A percentile compares a stretch with the other conserved stretches of the same genome.
Evolutionary conservation across 2,888 invertebrate species (phyloP).

Genomic region (Troglohyphantes excavatus): DNA sequence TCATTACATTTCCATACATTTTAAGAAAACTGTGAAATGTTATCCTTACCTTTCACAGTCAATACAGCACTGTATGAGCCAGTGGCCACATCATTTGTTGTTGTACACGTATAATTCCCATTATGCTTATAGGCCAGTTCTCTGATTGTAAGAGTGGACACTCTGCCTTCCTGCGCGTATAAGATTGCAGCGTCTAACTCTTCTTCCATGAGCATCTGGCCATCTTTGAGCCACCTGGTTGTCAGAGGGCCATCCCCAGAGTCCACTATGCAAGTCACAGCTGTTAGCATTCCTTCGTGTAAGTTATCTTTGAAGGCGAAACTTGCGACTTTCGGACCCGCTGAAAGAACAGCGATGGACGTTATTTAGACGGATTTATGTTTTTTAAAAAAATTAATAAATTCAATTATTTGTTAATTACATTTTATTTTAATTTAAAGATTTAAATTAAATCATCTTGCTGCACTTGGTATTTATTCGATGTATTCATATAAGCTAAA

Average conservation of each 20-base stretch:
- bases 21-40: no score
- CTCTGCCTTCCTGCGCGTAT: slow-evolving; percentile 78
- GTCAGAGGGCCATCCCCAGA: slow-evolving; percentile 81
- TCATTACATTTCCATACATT: no score
- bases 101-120: slow-evolving; percentile 82
- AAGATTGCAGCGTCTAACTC: slow-evolving; percentile 61
- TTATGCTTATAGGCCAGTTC: slow-evolving; percentile 81
- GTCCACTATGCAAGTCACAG: slow-evolving; percentile 77
- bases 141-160: slow-evolving; percentile 82
- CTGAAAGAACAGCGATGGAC: slow-evolving; percentile 47
- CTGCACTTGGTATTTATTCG: no score
- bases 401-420: no score
- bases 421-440: no score
- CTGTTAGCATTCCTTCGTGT: slow-evolving; percentile 74
- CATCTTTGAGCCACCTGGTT: slow-evolving; percentile 83
- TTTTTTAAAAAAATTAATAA: no score
- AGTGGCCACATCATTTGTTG: slow-evolving; percentile 81
- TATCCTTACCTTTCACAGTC: slow-evolving; percentile 78
- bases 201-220: slow-evolving; percentile 81
- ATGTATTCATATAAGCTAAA: no score
- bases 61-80: slow-evolving; percentile 81
- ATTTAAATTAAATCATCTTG: no score
- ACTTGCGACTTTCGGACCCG: slow-evolving; percentile 73
- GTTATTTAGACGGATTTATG: no score
- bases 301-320: slow-evolving; percentile 75